phyloP scores from a whole-genome alignment of 2,888 invertebrate genomes.

The Chydorus sphaericus region DNA sequence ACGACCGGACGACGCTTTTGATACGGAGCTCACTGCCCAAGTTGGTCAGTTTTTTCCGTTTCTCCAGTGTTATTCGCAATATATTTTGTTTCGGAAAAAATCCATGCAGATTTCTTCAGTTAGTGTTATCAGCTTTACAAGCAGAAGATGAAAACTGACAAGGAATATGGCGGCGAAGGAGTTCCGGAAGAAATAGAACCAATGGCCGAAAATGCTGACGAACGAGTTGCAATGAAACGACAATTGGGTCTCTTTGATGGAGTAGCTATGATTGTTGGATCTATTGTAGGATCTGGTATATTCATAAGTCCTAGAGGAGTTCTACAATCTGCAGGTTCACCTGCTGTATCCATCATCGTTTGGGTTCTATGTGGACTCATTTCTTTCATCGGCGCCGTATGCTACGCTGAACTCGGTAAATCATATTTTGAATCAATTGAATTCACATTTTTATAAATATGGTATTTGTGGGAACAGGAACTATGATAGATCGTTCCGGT shows the following conservation, averaged over 20 bases:
- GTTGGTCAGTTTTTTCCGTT: too few species aligned
- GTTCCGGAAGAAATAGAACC: too few species aligned
- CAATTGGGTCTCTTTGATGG: slow-evolving; percentile 73
- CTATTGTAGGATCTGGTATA: slow-evolving; percentile 61
- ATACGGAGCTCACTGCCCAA: too few species aligned
- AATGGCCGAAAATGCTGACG: too few species aligned
- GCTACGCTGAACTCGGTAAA: slow-evolving; percentile 36
- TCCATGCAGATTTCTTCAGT: too few species aligned
- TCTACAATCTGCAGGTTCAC: slow-evolving; percentile 33
- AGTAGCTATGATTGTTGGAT: slow-evolving; percentile 83
- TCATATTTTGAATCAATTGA: background rate
- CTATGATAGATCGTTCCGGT: slow-evolving; percentile 35
- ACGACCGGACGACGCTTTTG: too few species aligned
- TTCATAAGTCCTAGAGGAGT: slow-evolving; percentile 38
- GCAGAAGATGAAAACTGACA: too few species aligned
- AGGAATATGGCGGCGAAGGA: too few species aligned
- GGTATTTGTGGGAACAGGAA: too few species aligned
- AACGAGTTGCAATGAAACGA: slow-evolving; percentile 59
- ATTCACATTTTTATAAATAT: background rate
- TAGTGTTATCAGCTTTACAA: too few species aligned
- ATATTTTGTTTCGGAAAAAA: too few species aligned
- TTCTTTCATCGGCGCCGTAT: slow-evolving; percentile 35
- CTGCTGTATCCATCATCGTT: slow-evolving; percentile 31
- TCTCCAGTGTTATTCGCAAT: too few species aligned
- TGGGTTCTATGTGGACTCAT: slow-evolving; percentile 34